Evolutionary conservation across 2,113 vertebrate genomes (phyloP), one percentile per base, ranked within the genome.

Genomic region (Charadrius vociferus): DNA sequence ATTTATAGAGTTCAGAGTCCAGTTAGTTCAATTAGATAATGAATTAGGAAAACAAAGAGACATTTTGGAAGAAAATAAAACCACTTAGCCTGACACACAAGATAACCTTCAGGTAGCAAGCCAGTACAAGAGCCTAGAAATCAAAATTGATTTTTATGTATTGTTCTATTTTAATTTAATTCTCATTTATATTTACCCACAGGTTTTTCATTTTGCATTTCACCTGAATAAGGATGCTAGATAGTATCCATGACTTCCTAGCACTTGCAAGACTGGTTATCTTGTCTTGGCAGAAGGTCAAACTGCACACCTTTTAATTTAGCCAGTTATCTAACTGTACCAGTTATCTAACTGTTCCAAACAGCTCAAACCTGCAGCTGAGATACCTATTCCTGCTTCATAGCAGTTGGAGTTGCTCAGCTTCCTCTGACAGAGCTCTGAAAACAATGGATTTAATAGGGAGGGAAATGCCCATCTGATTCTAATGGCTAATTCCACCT

Each of bases 1-100:
- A 91, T 68, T 85, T 81, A 83, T 37, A n/a, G 90, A 80, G 49
- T 32, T 80, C 94, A 96, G 81, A 94, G 61, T 77, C 78, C 93
- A 94, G 59, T 56, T 79, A 88, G 67, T 62, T 94, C 88, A 89
- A 72, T 86, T 52, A 81, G 78, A 73, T 45, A 55, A 96, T 96
- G 81, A 97, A 96, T 96, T 97, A 95, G 49, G 65, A 87, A 71
- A 90, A 73, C 55, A 93, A 87, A 56, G n/a, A 94, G 90, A 84
- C 59, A 94, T 94, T 85, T 61, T 63, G 19, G 37, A 88, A 96
- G 79, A 67, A 34, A 78, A 90, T 59, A 81, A 94, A 96, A 77
- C 70, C 66, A 43, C 80, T 63, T 92, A 88, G 63, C n/a, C 94
- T 86, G 67, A 66, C 12, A 63, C 36, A 65, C 16, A 84, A 52